A percentile compares a stretch with the other conserved stretches of the same genome.
phyloP scores from a whole-genome alignment of 2,888 invertebrate genomes.

The Pammene aurita region DNA sequence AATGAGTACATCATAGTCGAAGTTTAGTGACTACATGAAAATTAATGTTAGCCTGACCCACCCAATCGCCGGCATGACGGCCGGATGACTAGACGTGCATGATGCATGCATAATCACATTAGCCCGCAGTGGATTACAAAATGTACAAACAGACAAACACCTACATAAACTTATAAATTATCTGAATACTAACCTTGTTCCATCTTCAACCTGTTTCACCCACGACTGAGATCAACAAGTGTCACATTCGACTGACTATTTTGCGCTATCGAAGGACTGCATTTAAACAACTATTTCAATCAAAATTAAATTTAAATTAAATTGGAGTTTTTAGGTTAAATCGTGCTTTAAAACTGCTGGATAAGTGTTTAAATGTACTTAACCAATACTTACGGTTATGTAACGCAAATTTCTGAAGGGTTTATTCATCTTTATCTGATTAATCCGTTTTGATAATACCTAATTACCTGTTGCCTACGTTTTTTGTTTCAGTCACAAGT shows the following conservation, averaged over 20 bases:
- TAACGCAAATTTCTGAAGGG: no score
- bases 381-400: no score
- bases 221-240: constrained; percentile 7
- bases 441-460: no score
- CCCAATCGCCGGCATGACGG: constrained; percentile 25
- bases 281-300: not conserved
- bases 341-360: no score
- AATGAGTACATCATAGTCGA: constrained; percentile 3
- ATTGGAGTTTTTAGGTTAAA: not conserved
- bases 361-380: not conserved
- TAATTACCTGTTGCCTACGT: no score
- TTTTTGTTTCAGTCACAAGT: no score
- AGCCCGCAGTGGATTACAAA: constrained; percentile 17
- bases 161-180: constrained; percentile 22
- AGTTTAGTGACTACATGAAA: constrained; percentile 12
- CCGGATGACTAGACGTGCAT: constrained; percentile 32
- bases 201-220: constrained; percentile 22
- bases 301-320: not conserved
- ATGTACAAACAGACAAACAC: not conserved
- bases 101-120: constrained; percentile 32
- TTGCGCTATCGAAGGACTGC: not conserved
- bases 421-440: no score
- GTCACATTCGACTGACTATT: not conserved
- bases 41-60: constrained; percentile 30
- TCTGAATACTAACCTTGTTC: constrained; percentile 26